Evolutionary conservation across 2,797 vertebrate species (phyloP), one percentile per base, ranked within the genome.

Genomic region (Semotilus atromaculatus): DNA sequence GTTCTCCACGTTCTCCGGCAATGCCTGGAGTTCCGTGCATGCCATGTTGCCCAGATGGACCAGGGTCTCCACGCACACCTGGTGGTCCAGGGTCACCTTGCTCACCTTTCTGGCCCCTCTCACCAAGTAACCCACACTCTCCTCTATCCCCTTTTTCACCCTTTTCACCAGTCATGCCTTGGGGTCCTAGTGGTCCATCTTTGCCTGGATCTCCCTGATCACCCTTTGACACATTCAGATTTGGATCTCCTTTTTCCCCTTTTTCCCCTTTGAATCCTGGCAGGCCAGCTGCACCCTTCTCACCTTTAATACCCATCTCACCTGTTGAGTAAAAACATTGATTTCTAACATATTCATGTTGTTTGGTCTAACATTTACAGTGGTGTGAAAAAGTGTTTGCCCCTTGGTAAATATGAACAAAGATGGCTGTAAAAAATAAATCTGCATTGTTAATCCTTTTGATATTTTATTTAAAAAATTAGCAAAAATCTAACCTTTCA

Each of bases 111-210:
- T 88, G 94, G 1, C 97, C 97, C 85, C 93, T 96, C 0, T 97
- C 96, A 3, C 96, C 97, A 0, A 94, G 93, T 34, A 94, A 91
- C 45, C 97, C 96, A 0, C 94, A 96, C 66, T 94, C 94, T 0
- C 98, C 98, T 67, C 96, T 97, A 16, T 97, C 96, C 7, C 98
- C 98, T 1, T 89, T 91, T 45, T 97, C 96, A 21, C 98, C 98
- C 73, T 97, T 98, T 10, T 91, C 93, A n/a, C 97, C 95, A 84
- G 93, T 93, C 10, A 89, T 86, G 68, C 97, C 97, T 0, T 89
- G 91, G 60, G 82, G 82, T 82, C 98, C 98, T 0, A 89, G 88
- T 3, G 93, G 92, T 1, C 98, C 98, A 0, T 91, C 85, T 0
- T 93, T 93, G 7, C 98, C 98, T 0, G 89, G 92, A 51, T 96